Conservation (phyloP, 1,140 invertebrate genomes). For the Brachionus koreanus region DNA sequence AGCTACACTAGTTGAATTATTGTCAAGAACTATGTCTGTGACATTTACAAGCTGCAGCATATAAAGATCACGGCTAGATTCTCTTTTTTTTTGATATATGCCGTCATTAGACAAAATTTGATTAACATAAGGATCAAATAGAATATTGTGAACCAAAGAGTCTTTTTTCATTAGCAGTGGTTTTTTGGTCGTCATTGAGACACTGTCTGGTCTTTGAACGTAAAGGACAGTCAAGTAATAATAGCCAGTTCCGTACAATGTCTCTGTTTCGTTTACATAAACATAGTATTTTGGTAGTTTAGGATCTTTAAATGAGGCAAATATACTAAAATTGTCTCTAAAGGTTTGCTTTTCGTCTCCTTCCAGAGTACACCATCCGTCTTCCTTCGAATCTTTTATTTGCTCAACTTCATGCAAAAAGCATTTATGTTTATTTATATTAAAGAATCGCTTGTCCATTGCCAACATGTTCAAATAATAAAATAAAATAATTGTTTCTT, state of each 20-base stretch:
- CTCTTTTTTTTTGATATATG: background rate
- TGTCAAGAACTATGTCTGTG: conserved; percentile 12
- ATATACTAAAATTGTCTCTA: background rate
- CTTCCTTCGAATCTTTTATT: background rate
- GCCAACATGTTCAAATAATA: conserved; percentile 19
- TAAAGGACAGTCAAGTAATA: conserved; percentile 40
- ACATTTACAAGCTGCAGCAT: background rate
- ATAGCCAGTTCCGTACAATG: conserved; percentile 23
- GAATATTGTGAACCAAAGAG: background rate
- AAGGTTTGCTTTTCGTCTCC: conserved; percentile 5
- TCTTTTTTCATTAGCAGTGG: background rate
- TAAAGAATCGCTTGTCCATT: background rate
- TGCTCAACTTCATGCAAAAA: background rate
- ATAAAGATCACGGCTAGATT: background rate
- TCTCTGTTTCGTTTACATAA: conserved; percentile 32
- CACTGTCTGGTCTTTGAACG: background rate
- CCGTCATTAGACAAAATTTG: background rate
- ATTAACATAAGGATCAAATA: background rate
- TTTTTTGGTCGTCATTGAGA: background rate
- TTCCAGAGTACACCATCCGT: conserved; percentile 12
- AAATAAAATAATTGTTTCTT: conserved; percentile 42
- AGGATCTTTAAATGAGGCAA: background rate
- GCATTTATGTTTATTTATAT: background rate
- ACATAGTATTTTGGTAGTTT: conserved; percentile 36
- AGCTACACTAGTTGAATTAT: background rate